phyloP scores from a whole-genome alignment of 2,113 vertebrate genomes.

The Sterrhoptilus dennistouni region DNA sequence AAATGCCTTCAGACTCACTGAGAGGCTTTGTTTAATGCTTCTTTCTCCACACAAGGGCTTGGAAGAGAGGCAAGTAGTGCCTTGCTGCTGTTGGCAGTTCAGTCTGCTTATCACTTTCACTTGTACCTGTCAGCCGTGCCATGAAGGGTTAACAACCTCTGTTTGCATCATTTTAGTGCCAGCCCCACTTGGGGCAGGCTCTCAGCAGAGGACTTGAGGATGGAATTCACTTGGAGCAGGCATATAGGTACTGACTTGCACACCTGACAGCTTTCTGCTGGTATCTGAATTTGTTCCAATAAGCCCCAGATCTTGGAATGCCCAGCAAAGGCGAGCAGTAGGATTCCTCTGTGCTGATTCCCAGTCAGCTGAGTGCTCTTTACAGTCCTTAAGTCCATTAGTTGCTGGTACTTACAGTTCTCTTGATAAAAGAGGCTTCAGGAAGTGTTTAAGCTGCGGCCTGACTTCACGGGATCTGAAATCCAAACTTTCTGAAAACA shows the following conservation, averaged over 20 bases:
- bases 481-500: neutral
- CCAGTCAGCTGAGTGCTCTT: neutral
- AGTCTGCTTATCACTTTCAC: neutral
- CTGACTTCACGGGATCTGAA: neutral
- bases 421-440: neutral
- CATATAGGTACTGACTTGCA: too few species aligned
- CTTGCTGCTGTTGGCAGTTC: neutral
- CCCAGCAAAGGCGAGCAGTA: neutral
- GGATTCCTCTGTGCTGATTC: neutral
- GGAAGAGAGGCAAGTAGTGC: neutral
- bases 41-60: neutral
- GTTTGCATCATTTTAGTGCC: neutral
- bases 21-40: neutral
- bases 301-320: neutral
- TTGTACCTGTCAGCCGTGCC: neutral
- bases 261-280: neutral
- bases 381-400: neutral
- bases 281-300: neutral
- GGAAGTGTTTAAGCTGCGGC: neutral
- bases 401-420: constrained; percentile 44
- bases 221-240: neutral
- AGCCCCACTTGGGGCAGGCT: neutral
- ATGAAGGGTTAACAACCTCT: neutral
- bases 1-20: neutral
- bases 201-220: neutral